Evolutionary conservation across 2,113 vertebrate species (phyloP).

Genomic region (Ginglymostoma cirratum): DNA sequence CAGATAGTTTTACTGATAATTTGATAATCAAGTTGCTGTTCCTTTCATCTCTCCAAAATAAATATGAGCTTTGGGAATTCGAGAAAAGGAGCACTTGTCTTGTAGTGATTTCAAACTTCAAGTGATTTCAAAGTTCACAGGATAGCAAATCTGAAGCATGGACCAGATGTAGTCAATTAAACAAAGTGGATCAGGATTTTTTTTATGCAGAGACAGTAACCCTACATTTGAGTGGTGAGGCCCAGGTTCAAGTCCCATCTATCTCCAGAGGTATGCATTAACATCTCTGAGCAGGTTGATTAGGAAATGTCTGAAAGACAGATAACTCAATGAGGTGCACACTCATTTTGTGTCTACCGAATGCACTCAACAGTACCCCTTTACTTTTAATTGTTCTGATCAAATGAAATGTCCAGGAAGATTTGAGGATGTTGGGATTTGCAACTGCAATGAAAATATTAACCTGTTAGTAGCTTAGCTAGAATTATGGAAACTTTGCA

Average conservation of each 20-base stretch:
- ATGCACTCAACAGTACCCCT: neutral
- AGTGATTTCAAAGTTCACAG: neutral
- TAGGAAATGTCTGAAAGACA: neutral
- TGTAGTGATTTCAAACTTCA: constrained; percentile 4
- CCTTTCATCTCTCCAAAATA: neutral
- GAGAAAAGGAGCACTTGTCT: neutral
- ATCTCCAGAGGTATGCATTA: no score
- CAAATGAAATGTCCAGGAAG: neutral
- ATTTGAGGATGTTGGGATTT: neutral
- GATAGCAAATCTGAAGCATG: neutral
- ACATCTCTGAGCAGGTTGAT: no score
- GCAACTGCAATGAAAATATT: neutral
- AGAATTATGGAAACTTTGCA: neutral
- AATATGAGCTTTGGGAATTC: neutral
- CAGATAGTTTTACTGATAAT: neutral
- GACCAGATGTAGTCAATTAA: neutral
- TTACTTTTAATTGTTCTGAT: neutral
- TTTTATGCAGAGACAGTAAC: no score
- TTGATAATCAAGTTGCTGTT: constrained; percentile 13
- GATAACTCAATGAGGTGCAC: neutral
- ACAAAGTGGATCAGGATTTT: neutral
- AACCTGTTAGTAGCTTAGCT: neutral
- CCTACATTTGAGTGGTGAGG: no score
- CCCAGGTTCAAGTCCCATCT: no score
- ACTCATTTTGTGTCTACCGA: neutral